Evolutionary conservation across 2,113 vertebrate genomes (phyloP), one percentile per base, ranked within the genome.

Genomic region (Esox niger): DNA sequence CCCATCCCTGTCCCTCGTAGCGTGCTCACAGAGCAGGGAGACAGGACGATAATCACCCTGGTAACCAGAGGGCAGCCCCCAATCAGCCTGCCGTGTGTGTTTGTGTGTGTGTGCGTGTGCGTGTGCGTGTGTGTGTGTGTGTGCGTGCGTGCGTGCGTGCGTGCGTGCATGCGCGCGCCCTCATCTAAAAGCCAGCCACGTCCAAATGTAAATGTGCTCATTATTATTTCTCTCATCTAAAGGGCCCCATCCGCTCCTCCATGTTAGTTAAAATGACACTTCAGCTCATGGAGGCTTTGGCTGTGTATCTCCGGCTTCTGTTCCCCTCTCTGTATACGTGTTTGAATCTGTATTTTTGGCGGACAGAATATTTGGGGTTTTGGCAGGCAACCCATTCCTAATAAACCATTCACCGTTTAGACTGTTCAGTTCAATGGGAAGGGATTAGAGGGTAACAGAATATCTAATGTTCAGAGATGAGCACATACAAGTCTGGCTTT

Each of bases 61-160:
- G 63, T 78, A 78, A 76, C 79, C 79, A 70, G 73, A 78, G 73
- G 79, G 76, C 64, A 75, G 62, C 69, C 58, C 27, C 79, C 73
- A 81, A 76, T 78, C 73, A 76, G 75, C 59, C 63, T 21, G 59
- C 60, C 2, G 56, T 29, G 56, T 30, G 25, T 27, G 55, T 13
- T n/a, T n/a, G n/a, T n/a, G 23, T 27, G 55, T 29, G 55, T 57
- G 55, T 4, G 55, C 11, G 23, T 15, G 23, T 58, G 55, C 20
- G 55, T 21, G n/a, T 20, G 56, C 7, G 55, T 17, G 27, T 30
- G 56, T 30, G 56, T 58, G 56, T 20, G 46, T 47, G 46, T 47
- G 43, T 47, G 43, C 20, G 43, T 47, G 43, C 20, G 43, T 47
- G 43, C 20, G 43, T 47, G 43, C 20, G 43, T 47, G 43, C 20